phyloP scores from a whole-genome alignment of 2,113 vertebrate genomes.

The Rhea pennata region DNA sequence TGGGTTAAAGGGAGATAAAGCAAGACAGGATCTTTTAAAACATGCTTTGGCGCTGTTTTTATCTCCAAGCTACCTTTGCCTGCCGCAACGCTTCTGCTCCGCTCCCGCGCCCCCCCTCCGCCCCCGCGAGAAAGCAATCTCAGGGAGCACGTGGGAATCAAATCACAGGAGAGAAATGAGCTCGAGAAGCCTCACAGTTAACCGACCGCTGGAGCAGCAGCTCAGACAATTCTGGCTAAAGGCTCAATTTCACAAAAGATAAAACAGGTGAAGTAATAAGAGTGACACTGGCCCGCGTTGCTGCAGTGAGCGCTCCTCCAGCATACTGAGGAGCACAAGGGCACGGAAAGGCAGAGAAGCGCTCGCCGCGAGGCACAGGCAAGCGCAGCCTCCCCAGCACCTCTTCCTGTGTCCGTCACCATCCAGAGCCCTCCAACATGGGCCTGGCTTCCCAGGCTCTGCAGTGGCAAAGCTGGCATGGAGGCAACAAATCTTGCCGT shows the following conservation, averaged over 20 bases:
- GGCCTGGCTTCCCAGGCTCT: neutral
- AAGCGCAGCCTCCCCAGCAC: neutral
- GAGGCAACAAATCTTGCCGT: neutral
- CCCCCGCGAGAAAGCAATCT: conserved; percentile 70
- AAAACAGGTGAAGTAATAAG: conserved; percentile 80
- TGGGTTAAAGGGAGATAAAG: neutral
- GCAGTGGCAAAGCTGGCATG: neutral
- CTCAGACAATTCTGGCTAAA: conserved; percentile 76
- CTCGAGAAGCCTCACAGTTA: conserved; percentile 74
- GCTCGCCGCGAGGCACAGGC: neutral
- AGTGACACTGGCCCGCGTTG: conserved; percentile 69
- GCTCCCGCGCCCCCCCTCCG: neutral
- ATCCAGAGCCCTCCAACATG: no score
- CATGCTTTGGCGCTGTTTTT: neutral
- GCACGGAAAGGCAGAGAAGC: conserved; percentile 10
- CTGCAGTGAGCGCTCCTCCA: conserved; percentile 53
- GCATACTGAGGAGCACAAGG: conserved; percentile 75
- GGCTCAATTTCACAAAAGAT: conserved; percentile 81
- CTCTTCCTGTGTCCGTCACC: neutral
- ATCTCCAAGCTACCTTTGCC: conserved; percentile 19
- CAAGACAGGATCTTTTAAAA: neutral
- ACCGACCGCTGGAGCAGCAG: conserved; percentile 75
- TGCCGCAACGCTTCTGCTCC: neutral
- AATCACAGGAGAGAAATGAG: conserved; percentile 81
- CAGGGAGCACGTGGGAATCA: conserved; percentile 73